These are phyloP conservation scores for Pammene aurita DNA, from an alignment of 2,888 invertebrate genomes.

Conservation along the genomic window DNA sequence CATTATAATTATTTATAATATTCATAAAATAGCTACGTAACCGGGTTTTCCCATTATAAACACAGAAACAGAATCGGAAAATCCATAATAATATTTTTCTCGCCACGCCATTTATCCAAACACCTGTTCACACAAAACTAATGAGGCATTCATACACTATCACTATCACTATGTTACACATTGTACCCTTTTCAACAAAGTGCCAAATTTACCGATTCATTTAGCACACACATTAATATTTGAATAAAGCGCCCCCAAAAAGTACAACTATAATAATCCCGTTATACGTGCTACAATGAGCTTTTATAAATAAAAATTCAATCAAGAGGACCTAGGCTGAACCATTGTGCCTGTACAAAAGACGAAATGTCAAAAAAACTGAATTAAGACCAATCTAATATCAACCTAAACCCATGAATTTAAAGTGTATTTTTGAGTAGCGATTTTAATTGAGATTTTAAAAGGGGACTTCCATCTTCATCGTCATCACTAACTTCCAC, in stretches of 20 bases:
- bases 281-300: constrained; percentile 69
- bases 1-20: not conserved
- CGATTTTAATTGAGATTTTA: constrained; percentile 46
- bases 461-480: constrained; percentile 57
- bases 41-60: constrained; percentile 6
- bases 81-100: constrained; percentile 11
- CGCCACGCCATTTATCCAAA: constrained; percentile 4
- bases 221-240: constrained; percentile 69
- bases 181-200: constrained; percentile 32
- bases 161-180: constrained; percentile 21
- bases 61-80: not conserved
- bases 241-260: constrained; percentile 63
- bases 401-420: not conserved
- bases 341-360: constrained; percentile 53
- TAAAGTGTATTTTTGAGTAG: constrained; percentile 38
- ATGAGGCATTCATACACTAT: constrained; percentile 35
- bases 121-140: constrained; percentile 36
- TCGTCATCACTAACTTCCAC: constrained; percentile 47
- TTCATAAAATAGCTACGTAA: not conserved
- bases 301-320: constrained; percentile 68
- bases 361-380: constrained; percentile 45
- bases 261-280: constrained; percentile 67
- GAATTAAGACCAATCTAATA: constrained; percentile 40
- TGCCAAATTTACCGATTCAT: constrained; percentile 60
- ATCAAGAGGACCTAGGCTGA: constrained; percentile 61